Base-by-base conservation (phyloP, 2,888 invertebrate species). In the Folsomia candida region DNA sequence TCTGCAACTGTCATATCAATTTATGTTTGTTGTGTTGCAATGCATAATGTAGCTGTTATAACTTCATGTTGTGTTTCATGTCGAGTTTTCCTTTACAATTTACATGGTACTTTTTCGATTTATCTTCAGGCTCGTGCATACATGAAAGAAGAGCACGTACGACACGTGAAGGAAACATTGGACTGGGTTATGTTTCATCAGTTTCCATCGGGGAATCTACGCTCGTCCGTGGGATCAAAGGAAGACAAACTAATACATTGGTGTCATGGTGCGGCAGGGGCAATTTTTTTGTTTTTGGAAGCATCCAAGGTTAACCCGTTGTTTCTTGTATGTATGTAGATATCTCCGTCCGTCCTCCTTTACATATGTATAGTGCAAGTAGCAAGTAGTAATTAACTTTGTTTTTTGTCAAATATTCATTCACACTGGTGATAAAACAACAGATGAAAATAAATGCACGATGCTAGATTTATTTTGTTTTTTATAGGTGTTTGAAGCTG, bases 231-330 rank as follows among this genome's bases (percentile, higher is more conserved):
- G 28, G 89, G 88, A 27, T 89, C 87, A 75, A 84, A 83, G 59
- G 84, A 86, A 29, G 94, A 95, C 82, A 88, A 87, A 83, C 86
- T 94, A 74, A 89, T 95, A 24, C 95, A 95, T 81, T 95, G 94
- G 94, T 95, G 95, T 84, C 94, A 95, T 82, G 95, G 95, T n/a
- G 92, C 94, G 25, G 92, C 94, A 22, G 94, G 94, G 51, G 91
- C 91, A 84, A 86, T 92, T 18, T 88, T 90, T 79, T 84, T 92
- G 79, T 91, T 89, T 78, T 83, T 87, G 75, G 83, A 87, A 77
- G 91, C 92, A 57, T 86, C 88, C 81, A 85, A 90, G 86, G 91
- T 91, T 83, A 72, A 72, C 29, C 37, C 24, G 14, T 58, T n/a
- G n/a, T n/a, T n/a, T n/a, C n/a, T n/a, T n/a, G n/a, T n/a, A n/a